phyloP scores from a whole-genome alignment of 2,113 vertebrate species.

The Petrocephalus zakoni region DNA sequence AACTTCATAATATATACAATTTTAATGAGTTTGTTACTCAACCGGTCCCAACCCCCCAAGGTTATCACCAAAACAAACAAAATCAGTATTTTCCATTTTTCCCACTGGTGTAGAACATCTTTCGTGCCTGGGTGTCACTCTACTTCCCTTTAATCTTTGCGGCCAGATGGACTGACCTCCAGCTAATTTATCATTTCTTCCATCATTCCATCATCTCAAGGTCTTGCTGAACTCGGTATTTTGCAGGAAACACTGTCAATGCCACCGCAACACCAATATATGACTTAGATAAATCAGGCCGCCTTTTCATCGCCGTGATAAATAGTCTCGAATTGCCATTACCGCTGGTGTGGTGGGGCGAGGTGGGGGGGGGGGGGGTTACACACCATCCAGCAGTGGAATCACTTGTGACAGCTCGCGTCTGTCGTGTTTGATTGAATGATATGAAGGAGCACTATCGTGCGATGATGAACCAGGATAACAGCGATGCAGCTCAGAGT shows the following conservation, averaged over 20 bases:
- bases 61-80: not conserved
- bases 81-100: not conserved
- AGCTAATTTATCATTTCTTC: not conserved
- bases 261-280: not conserved
- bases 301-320: not conserved
- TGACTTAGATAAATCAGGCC: not conserved
- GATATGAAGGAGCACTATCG: not conserved
- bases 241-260: not conserved
- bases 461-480: not conserved
- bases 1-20: not conserved
- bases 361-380: not conserved
- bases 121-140: not conserved
- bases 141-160: not conserved
- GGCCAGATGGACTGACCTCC: not conserved
- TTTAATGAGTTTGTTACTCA: not conserved
- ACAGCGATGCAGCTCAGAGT: not conserved
- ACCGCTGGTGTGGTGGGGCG: not conserved
- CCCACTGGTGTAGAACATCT: not conserved
- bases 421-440: not conserved
- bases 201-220: constrained; percentile 13
- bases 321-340: not conserved
- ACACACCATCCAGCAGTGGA: not conserved
- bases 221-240: not conserved
- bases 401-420: not conserved
- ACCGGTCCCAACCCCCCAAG: not conserved